A percentile compares a stretch with the other conserved stretches of the same genome.
Conservation (phyloP, 2,113 vertebrate genomes). For the Equus przewalskii region DNA sequence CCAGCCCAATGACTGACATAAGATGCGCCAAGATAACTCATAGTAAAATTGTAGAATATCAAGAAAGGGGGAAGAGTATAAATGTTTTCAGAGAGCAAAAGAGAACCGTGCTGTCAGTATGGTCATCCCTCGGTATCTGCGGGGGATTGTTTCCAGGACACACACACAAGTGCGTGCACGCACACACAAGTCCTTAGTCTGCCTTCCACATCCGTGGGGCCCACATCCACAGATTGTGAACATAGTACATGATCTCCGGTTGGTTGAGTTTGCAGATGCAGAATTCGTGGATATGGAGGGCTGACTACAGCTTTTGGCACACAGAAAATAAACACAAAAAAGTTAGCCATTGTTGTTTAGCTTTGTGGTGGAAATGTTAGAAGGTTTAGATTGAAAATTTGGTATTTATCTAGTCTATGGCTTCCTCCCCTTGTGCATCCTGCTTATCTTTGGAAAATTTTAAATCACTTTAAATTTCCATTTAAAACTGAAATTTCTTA, state of each 20-base stretch:
- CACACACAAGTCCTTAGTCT: no score
- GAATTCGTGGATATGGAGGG: no score
- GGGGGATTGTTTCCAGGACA: no score
- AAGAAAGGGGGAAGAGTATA: not conserved
- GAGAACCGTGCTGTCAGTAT: not conserved
- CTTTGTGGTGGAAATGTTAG: not conserved
- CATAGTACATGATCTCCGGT: no score
- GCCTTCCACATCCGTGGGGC: no score
- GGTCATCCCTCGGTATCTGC: no score
- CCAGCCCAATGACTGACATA: not conserved
- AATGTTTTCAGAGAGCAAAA: not conserved
- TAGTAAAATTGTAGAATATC: not conserved
- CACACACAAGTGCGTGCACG: no score
- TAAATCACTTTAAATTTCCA: not conserved
- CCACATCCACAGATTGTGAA: no score
- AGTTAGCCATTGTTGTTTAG: not conserved
- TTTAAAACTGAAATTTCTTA: not conserved
- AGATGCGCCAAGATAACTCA: not conserved
- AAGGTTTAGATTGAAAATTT: not conserved
- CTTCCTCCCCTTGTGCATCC: not conserved
- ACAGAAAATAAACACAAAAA: not conserved
- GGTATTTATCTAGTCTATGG: not conserved
- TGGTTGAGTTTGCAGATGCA: no score
- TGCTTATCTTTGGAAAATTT: constrained; percentile 24
- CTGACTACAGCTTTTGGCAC: not conserved